These are phyloP conservation scores for Ceryle rudis DNA, from an alignment of 2,797 vertebrate genomes.

Conservation along the genomic window DNA sequence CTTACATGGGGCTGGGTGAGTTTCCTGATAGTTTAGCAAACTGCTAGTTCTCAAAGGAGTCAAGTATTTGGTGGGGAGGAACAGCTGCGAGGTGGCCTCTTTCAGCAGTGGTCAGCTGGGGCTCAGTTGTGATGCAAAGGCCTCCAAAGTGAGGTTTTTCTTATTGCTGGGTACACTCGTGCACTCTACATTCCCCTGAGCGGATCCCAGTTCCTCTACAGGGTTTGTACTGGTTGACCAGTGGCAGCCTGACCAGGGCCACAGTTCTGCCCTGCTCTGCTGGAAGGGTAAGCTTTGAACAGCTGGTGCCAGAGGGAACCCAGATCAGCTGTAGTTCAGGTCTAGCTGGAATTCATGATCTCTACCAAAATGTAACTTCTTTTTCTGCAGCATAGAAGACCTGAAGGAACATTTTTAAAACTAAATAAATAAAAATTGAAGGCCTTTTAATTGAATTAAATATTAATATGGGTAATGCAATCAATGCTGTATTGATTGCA, in stretches of 20 bases:
- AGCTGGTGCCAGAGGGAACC: background rate
- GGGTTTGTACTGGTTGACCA: background rate
- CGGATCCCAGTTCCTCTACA: accelerated
- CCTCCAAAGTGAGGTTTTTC: background rate
- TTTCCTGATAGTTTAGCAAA: background rate
- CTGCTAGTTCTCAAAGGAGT: background rate
- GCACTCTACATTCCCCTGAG: accelerated
- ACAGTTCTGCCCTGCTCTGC: background rate
- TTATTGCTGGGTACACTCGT: accelerated
- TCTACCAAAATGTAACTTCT: background rate
- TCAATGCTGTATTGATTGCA: conserved; percentile 45
- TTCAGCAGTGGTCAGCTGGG: background rate
- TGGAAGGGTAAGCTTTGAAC: background rate
- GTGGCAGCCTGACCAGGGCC: background rate
- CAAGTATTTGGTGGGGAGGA: background rate
- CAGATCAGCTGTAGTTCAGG: background rate
- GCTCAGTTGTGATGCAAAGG: background rate
- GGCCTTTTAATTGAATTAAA: conserved; percentile 46
- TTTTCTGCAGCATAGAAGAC: background rate
- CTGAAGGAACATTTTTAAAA: background rate
- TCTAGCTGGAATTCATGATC: background rate
- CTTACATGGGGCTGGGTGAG: background rate
- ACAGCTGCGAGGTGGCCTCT: background rate
- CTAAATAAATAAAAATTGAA: background rate
- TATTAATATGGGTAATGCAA: conserved; percentile 53